These are phyloP conservation scores for Zaprionus africanus DNA, from an alignment of 1,140 invertebrate genomes.

Conservation along the genomic window DNA sequence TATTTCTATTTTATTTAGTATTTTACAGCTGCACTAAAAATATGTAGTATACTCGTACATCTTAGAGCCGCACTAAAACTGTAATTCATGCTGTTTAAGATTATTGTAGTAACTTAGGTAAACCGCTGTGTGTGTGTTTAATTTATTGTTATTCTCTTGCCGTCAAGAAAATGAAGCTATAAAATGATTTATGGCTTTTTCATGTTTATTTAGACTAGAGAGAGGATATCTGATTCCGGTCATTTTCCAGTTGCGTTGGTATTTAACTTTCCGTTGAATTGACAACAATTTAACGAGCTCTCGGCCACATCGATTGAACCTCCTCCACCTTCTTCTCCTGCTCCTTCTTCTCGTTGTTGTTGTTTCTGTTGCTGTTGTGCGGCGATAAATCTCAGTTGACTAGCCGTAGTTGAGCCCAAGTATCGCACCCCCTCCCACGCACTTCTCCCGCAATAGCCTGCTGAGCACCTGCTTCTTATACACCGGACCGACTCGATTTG, in stretches of 20 bases:
- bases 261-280: constrained; percentile 43
- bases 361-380: constrained; percentile 8
- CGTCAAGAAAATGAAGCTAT: background rate
- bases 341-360: background rate
- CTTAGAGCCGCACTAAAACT: background rate
- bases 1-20: too few relatives aligned
- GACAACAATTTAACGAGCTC: constrained; percentile 35
- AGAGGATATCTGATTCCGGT: background rate
- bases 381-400: constrained; percentile 52
- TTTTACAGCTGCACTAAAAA: too few relatives aligned
- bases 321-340: background rate
- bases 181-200: constrained; percentile 3
- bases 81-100: background rate
- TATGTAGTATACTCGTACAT: too few relatives aligned
- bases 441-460: background rate
- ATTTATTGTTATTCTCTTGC: constrained; percentile 1
- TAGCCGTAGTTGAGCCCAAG: constrained; percentile 13
- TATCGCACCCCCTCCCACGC: constrained; percentile 1
- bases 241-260: background rate
- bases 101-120: background rate
- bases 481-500: constrained; percentile 50
- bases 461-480: constrained; percentile 1
- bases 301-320: background rate
- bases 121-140: background rate
- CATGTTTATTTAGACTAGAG: background rate